A percentile compares a stretch with the other conserved stretches of the same genome.
These are phyloP conservation scores for Rhinolophus ferrumequinum DNA, from an alignment of 2,113 vertebrate genomes.

Conservation along the genomic window DNA sequence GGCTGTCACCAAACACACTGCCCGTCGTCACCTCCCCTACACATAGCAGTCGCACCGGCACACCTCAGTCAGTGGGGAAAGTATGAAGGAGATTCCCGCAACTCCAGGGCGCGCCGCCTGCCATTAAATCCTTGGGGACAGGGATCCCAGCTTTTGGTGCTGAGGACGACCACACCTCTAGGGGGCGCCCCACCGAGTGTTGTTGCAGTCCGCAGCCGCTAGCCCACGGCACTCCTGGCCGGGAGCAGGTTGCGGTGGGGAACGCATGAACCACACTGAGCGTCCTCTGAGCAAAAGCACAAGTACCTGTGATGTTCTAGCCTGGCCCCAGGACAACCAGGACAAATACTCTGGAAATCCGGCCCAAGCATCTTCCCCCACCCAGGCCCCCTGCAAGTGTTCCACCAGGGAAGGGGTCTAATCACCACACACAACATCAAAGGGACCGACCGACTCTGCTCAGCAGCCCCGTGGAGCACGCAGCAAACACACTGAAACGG, in stretches of 20 bases:
- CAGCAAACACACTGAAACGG: not conserved
- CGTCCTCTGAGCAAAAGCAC: not conserved
- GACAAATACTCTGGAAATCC: rapidly evolving
- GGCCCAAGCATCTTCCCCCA: not conserved
- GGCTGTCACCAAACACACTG: not conserved
- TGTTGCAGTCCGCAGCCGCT: not conserved
- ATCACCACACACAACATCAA: not conserved
- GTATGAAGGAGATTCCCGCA: not conserved
- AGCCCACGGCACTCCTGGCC: not conserved
- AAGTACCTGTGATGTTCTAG: not conserved
- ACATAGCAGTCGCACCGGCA: rapidly evolving
- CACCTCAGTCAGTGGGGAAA: rapidly evolving
- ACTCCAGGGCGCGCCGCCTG: rapidly evolving
- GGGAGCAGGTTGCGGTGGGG: rapidly evolving
- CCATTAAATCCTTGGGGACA: rapidly evolving
- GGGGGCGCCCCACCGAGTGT: not conserved
- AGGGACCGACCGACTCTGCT: not conserved
- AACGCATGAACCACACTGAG: rapidly evolving
- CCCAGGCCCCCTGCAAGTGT: not conserved
- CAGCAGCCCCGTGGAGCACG: not conserved
- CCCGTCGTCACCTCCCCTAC: not conserved
- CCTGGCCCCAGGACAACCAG: not conserved
- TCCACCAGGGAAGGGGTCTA: not conserved
- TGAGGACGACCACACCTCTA: not conserved
- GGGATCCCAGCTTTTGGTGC: not conserved